phyloP scores from a whole-genome alignment of 2,797 vertebrate species.

The Lagorchestes hirsutus region DNA sequence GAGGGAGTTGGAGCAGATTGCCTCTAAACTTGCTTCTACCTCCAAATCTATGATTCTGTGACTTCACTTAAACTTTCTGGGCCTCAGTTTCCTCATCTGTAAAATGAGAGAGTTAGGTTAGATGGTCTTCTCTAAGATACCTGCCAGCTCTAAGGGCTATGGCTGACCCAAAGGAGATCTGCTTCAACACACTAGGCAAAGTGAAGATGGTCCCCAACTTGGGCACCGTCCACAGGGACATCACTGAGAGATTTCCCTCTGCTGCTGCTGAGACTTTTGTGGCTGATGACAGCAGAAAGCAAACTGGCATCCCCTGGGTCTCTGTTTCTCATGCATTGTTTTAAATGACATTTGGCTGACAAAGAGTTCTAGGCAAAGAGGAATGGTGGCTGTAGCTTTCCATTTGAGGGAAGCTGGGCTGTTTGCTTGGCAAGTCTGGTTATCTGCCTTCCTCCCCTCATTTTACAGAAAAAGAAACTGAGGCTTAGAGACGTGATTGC shows the following conservation, averaged over 20 bases:
- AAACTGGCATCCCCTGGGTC: not conserved
- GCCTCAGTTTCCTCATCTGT: not conserved
- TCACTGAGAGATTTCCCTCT: not conserved
- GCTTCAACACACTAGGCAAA: not conserved
- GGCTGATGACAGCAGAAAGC: not conserved
- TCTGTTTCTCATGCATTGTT: not conserved
- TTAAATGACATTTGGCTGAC: conserved; percentile 1
- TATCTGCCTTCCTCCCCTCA: not conserved
- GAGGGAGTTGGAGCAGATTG: not conserved
- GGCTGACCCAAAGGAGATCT: not conserved
- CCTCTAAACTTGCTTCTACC: not conserved
- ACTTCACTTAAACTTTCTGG: too few species aligned
- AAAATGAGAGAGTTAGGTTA: not conserved
- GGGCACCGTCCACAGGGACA: too few species aligned
- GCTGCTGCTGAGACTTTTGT: not conserved
- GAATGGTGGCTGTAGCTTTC: not conserved
- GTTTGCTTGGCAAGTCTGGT: not conserved
- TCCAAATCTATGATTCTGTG: not conserved
- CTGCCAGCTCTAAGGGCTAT: not conserved
- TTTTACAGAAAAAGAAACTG: not conserved
- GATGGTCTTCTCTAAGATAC: not conserved
- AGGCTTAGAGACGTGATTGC: not conserved
- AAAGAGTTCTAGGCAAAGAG: not conserved
- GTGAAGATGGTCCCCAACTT: not conserved
- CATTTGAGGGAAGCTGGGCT: not conserved